These are phyloP conservation scores for Mesocentrotus franciscanus DNA, from an alignment of 53 echinoderm and acorn worm genomes.

Conservation along the genomic window DNA sequence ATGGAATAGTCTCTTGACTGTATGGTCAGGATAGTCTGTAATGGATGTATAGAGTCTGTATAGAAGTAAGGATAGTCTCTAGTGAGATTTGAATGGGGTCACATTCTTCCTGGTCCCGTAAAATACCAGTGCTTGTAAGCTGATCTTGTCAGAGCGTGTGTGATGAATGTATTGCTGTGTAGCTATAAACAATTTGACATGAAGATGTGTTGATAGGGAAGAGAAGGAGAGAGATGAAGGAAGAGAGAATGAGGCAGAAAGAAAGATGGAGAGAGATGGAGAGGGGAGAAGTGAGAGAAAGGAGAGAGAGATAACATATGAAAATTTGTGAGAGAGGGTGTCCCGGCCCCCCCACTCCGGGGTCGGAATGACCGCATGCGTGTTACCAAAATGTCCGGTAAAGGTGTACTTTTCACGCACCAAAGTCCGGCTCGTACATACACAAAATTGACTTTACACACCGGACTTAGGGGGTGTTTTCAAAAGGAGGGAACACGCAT, in stretches of 20 bases:
- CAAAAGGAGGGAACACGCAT: too few species aligned
- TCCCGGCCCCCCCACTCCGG: too few species aligned
- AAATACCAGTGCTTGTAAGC: slow-evolving; percentile 61
- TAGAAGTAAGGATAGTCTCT: neutral
- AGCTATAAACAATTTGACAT: slow-evolving; percentile 67
- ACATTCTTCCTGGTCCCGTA: slow-evolving; percentile 42
- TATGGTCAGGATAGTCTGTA: neutral
- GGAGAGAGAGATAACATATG: neutral
- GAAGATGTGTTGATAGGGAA: slow-evolving; percentile 39
- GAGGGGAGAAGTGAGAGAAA: neutral
- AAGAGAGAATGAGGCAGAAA: neutral
- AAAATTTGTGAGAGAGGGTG: neutral
- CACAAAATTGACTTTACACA: too few species aligned
- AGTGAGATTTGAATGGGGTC: slow-evolving; percentile 60
- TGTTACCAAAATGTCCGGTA: too few species aligned
- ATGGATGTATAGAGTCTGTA: neutral
- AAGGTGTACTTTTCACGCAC: too few species aligned
- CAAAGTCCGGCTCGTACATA: too few species aligned
- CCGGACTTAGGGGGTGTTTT: too few species aligned
- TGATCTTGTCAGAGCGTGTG: slow-evolving; percentile 47
- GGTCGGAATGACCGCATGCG: too few species aligned
- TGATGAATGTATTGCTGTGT: slow-evolving; percentile 65
- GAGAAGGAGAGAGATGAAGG: neutral
- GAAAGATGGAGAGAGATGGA: neutral
- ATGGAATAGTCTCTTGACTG: too few species aligned